Conservation (phyloP, 2,888 invertebrate species). For the Chydorus sphaericus region DNA sequence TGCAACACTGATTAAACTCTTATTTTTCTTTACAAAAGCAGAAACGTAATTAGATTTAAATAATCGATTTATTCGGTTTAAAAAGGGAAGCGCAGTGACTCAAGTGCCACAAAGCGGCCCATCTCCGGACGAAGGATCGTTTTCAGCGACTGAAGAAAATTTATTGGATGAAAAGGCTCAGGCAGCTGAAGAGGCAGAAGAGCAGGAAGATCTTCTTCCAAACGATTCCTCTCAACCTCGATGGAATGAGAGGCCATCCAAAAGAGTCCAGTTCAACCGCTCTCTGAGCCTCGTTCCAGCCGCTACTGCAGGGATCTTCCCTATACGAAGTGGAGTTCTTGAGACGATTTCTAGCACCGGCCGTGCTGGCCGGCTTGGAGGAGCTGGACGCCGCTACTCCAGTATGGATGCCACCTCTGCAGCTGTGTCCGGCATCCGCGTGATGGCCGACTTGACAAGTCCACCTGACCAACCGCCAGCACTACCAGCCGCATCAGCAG, state of each 20-base stretch:
- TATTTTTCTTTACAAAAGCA: no score
- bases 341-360: background rate
- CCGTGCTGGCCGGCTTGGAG: background rate
- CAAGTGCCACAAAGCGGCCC: background rate
- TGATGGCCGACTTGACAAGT: no score
- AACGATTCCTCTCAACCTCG: background rate
- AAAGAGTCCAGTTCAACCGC: constrained; percentile 8
- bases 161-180: background rate
- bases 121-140: background rate
- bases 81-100: no score
- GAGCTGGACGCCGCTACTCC: background rate
- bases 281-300: background rate
- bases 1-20: no score
- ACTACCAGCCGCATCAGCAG: no score
- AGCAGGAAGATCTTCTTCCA: background rate
- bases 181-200: background rate
- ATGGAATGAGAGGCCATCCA: background rate
- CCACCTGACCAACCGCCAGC: no score
- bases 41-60: no score
- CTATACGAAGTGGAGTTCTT: no score
- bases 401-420: background rate
- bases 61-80: no score
- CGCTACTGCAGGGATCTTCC: background rate
- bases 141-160: background rate
- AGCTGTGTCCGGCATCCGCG: background rate